Evolutionary conservation across 2,113 vertebrate genomes (phyloP).

Genomic region (Macaca nemestrina): DNA sequence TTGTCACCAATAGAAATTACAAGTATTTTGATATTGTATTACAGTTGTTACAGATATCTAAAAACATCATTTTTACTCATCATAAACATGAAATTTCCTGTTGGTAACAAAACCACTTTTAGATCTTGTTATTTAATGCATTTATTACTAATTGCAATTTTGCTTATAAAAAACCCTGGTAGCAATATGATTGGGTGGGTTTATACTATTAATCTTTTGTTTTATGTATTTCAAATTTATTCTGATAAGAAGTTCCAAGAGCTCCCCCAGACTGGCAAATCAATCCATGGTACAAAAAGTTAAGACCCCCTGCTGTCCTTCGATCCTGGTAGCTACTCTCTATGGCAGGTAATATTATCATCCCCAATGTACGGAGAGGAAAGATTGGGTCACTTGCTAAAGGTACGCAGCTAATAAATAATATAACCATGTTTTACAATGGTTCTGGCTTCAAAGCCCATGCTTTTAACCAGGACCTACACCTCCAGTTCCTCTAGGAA

Average conservation of each 20-base stretch:
- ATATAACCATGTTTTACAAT: not conserved
- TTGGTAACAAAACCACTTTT: not conserved
- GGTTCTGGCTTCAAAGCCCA: not conserved
- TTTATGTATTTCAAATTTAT: conserved; percentile 9
- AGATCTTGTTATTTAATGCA: not conserved
- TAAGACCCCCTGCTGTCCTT: not conserved
- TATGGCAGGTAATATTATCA: not conserved
- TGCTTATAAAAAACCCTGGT: not conserved
- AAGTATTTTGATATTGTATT: not conserved
- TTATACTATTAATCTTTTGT: not conserved
- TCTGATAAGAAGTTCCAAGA: not conserved
- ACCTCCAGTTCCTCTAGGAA: not conserved
- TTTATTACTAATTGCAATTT: not conserved
- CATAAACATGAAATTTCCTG: conserved; percentile 27
- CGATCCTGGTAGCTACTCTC: not conserved
- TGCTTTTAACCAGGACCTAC: not conserved
- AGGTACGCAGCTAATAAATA: not conserved
- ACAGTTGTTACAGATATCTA: not conserved
- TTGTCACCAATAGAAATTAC: not conserved
- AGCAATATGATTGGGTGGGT: not conserved
- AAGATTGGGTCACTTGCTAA: not conserved
- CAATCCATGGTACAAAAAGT: not conserved
- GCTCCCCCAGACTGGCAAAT: not conserved
- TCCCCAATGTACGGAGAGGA: not conserved
- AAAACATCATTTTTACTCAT: not conserved